Base-by-base conservation (phyloP, 2,113 vertebrate genomes). In the Nesogale talazaci region DNA sequence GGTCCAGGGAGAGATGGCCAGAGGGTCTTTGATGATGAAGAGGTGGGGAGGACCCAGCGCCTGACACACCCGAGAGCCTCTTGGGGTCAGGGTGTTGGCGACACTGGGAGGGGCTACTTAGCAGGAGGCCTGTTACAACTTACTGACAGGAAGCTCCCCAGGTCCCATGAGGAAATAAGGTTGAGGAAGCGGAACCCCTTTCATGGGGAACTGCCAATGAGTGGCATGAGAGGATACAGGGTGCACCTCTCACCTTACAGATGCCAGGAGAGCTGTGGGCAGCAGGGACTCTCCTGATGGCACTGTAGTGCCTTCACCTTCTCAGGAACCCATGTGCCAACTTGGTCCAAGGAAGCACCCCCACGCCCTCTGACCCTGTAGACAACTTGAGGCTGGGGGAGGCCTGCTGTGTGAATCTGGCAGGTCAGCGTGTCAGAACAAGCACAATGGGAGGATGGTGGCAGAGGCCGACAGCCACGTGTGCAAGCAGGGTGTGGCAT, bases 231-330 rank as follows among this genome's bases (percentile, higher is more conserved):
- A 2, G 59, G 17, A 61, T 72, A 29, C 11, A 63, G 29, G 36
- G 12, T 38, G 57, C 6, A 25, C 52, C 69, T 76, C 16, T 12
- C 42, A 25, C 15, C 3, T n/a, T 36, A 19, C 38, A 83, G 65
- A 17, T 19, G 22, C 69, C 2, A 5, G 82, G 6, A 9, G 9
- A 63, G 2, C 2, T 59, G 31, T 31, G 46, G 6, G 22, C 19
- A 46, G 22, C 38, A 78, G 63, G 31, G 3, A 4, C 0, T 23
- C 65, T 72, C 19, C 0, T 1, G 19, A 27, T 20, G 57, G 11
- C 11, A 2, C 5, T 1, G 61, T 36, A 11, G 11, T 1, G 29
- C 14, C 61, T 19, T 65, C 69, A 1, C 2, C 0, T 16, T 6
- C 0, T 2, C 22, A 17, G 7, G 31, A 63, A 20, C 56, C 65